Percentiles rank a stretch among this genome's conserved stretches.
These are phyloP conservation scores for Fissipunctia ypsillon DNA, from an alignment of 2,888 invertebrate species.

Conservation along the genomic window DNA sequence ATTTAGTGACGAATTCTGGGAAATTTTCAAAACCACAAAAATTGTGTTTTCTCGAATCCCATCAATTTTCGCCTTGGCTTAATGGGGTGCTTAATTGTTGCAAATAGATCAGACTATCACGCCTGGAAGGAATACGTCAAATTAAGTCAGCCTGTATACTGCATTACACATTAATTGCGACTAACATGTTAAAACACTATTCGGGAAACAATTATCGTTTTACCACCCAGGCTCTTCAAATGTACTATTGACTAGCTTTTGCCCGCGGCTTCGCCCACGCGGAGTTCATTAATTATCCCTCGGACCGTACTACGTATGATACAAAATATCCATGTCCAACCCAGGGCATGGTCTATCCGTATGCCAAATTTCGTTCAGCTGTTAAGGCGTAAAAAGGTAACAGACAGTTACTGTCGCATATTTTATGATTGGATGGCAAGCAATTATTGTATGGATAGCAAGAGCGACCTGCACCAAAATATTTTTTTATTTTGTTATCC, in stretches of 20 bases:
- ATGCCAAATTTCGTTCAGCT: neutral
- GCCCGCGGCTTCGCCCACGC: neutral
- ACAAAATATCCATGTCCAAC: neutral
- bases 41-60: too few species aligned
- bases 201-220: neutral
- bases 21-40: too few species aligned
- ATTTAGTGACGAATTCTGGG: too few species aligned
- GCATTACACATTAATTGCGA: neutral
- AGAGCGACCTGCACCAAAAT: neutral
- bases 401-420: neutral
- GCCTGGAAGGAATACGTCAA: too few species aligned
- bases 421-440: too few species aligned
- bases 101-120: too few species aligned
- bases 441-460: neutral
- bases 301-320: neutral
- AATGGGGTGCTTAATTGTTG: too few species aligned
- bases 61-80: too few species aligned
- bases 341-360: neutral
- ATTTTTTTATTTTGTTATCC: neutral
- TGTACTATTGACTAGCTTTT: neutral
- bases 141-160: too few species aligned
- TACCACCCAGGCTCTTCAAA: constrained; percentile 1
- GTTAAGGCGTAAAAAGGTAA: neutral
- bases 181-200: neutral
- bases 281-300: neutral